These are phyloP conservation scores for Xestia sexstrigata DNA, from an alignment of 2,888 invertebrate species.

Conservation along the genomic window DNA sequence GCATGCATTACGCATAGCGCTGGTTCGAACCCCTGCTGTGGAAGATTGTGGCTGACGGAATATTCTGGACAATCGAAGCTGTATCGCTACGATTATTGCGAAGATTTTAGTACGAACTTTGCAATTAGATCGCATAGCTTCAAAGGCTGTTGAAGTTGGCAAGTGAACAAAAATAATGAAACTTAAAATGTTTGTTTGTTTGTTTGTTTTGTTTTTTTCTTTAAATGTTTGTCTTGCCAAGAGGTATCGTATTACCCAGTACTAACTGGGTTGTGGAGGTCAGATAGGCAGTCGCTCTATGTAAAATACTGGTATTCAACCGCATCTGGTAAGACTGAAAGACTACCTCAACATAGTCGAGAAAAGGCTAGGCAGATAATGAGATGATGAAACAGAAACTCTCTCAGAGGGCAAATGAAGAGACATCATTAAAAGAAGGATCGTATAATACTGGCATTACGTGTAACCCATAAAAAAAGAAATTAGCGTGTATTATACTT, in stretches of 20 bases:
- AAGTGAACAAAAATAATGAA: neutral
- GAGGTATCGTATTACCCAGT: no score
- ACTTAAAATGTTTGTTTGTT: no score
- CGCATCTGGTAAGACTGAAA: no score
- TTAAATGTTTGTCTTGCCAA: no score
- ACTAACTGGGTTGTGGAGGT: no score
- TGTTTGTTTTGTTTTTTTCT: no score
- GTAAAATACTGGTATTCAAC: no score
- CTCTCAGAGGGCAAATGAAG: neutral
- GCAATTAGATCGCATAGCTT: neutral
- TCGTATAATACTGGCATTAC: neutral
- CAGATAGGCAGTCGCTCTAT: no score
- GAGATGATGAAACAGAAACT: neutral
- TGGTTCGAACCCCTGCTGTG: constrained; percentile 74
- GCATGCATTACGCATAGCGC: constrained; percentile 78
- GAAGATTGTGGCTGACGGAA: constrained; percentile 52
- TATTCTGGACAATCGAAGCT: constrained; percentile 50
- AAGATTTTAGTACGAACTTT: neutral
- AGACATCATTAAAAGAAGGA: neutral
- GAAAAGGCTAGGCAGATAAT: no score
- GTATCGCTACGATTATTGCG: constrained; percentile 27
- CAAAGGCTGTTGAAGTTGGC: neutral
- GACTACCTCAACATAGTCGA: no score
- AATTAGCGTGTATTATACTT: neutral
- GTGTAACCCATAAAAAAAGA: neutral